Percentiles rank a stretch among this genome's conserved stretches.
phyloP scores from a whole-genome alignment of 2,888 invertebrate genomes.

The Noctua janthe region DNA sequence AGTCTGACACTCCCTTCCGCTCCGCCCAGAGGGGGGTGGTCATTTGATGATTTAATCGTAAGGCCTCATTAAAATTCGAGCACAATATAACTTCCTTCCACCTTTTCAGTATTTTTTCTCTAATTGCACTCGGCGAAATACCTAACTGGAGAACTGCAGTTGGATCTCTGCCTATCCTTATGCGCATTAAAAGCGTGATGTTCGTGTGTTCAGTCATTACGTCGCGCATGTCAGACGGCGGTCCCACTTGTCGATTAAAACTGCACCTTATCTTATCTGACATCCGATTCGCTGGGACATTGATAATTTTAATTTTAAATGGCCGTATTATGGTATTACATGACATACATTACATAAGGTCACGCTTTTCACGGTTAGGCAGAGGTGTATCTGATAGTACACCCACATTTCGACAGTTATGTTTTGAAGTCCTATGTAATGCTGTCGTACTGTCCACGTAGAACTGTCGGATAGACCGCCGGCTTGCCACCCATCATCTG shows the following conservation, averaged over 20 bases:
- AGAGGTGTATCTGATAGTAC: not conserved
- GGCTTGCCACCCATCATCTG: too few relatives aligned
- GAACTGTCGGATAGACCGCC: too few relatives aligned
- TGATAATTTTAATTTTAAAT: conserved; percentile 28
- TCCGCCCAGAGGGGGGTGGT: too few relatives aligned
- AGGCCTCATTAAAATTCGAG: too few relatives aligned
- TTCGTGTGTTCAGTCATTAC: not conserved
- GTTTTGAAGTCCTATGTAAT: too few relatives aligned
- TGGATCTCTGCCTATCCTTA: not conserved
- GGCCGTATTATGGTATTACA: not conserved
- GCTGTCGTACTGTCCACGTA: too few relatives aligned
- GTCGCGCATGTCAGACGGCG: not conserved
- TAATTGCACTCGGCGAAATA: too few relatives aligned
- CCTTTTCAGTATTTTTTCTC: too few relatives aligned
- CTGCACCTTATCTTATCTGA: conserved; percentile 13
- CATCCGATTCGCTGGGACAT: conserved; percentile 21
- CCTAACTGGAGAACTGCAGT: not conserved
- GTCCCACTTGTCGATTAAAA: not conserved
- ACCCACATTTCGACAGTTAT: too few relatives aligned
- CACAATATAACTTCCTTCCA: too few relatives aligned
- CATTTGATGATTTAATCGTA: too few relatives aligned
- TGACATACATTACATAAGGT: not conserved
- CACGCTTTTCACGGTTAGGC: not conserved
- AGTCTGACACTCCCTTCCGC: too few relatives aligned
- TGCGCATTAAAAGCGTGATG: not conserved